These are phyloP conservation scores for Lordiphosa mommai DNA, from an alignment of 1,140 invertebrate species.

Conservation along the genomic window DNA sequence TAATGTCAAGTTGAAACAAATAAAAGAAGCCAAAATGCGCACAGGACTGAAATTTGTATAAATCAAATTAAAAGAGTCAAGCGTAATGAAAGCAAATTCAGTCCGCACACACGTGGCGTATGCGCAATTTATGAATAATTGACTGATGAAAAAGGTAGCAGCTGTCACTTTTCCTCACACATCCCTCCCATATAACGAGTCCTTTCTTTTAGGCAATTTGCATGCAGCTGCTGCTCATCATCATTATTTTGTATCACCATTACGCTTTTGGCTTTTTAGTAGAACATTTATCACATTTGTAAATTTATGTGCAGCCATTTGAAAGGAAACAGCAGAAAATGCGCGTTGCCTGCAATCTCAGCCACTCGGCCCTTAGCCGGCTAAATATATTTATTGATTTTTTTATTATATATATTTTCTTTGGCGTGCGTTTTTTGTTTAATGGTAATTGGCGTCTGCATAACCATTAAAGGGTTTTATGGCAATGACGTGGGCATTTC, in stretches of 20 bases:
- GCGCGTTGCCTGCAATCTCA: slow-evolving; percentile 1
- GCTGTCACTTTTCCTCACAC: slow-evolving; percentile 25
- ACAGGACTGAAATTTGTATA: slow-evolving; percentile 28
- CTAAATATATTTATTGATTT: slow-evolving; percentile 58
- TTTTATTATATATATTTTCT: slow-evolving; percentile 20
- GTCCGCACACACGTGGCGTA: slow-evolving; percentile 23
- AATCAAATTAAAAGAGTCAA: slow-evolving; percentile 56
- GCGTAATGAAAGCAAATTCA: slow-evolving; percentile 49
- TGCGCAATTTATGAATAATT: slow-evolving; percentile 73
- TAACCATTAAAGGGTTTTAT: slow-evolving; percentile 60
- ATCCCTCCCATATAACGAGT: slow-evolving; percentile 28
- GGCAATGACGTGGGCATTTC: slow-evolving; percentile 36
- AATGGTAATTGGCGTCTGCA: slow-evolving; percentile 46
- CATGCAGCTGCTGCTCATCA: slow-evolving; percentile 57
- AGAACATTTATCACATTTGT: slow-evolving; percentile 71
- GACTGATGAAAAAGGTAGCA: slow-evolving; percentile 51
- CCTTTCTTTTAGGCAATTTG: slow-evolving; percentile 43
- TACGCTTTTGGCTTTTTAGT: slow-evolving; percentile 57
- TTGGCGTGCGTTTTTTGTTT: slow-evolving; percentile 20
- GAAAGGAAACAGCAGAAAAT: slow-evolving; percentile 9
- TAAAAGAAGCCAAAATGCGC: slow-evolving; percentile 21
- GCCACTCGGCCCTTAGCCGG: not conserved
- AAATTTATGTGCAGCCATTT: slow-evolving; percentile 63
- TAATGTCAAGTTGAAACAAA: slow-evolving; percentile 29
- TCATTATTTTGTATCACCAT: slow-evolving; percentile 76